phyloP scores from a whole-genome alignment of 2,113 vertebrate genomes.

The Leptosomus discolor region DNA sequence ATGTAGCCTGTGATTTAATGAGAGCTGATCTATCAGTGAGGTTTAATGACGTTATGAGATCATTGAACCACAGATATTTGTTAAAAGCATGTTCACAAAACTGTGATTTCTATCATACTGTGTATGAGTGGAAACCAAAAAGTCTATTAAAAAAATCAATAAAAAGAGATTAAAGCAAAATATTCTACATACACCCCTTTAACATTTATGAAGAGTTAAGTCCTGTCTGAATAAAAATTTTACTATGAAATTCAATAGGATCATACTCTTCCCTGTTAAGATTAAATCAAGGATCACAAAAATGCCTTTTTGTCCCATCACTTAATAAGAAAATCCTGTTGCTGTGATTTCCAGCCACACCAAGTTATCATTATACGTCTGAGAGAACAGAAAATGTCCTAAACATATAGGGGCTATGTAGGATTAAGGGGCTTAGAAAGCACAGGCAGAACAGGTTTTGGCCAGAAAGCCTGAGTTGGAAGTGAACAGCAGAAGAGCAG shows the following conservation, averaged over 20 bases:
- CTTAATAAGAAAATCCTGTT: background rate
- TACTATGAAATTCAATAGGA: background rate
- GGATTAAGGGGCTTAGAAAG: background rate
- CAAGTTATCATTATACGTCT: background rate
- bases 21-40: background rate
- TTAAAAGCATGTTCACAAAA: background rate
- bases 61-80: background rate
- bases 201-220: background rate
- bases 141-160: background rate
- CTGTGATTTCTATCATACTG: background rate
- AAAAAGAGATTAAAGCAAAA: background rate
- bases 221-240: background rate
- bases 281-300: background rate
- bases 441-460: background rate
- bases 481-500: background rate
- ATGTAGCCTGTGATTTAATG: slow-evolving; percentile 11
- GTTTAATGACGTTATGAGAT: background rate
- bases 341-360: background rate
- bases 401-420: accelerated
- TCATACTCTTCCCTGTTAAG: background rate
- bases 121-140: background rate
- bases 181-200: background rate
- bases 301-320: background rate
- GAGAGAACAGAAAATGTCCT: background rate
- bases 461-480: background rate